Conservation (phyloP, 2,113 vertebrate genomes). For the Dryoscopus gambensis region DNA sequence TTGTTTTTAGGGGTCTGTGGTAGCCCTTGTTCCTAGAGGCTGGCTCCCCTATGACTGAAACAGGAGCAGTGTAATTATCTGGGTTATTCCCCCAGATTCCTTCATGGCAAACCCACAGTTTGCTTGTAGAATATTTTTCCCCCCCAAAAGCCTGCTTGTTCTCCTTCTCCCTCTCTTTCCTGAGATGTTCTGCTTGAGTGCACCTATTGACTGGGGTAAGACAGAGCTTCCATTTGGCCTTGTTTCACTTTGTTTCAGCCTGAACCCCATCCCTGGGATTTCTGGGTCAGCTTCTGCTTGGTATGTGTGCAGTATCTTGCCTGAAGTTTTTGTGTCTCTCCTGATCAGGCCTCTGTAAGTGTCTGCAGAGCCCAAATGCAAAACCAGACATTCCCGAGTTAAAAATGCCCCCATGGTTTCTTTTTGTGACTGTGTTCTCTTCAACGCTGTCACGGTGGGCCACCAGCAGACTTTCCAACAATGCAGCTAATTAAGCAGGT, state of each 20-base stretch:
- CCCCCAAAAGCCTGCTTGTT: neutral
- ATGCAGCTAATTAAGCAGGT: neutral
- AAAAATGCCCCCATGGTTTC: neutral
- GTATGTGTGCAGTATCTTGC: neutral
- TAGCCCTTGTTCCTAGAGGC: neutral
- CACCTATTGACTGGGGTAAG: neutral
- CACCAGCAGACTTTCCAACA: neutral
- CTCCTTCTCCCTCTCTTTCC: neutral
- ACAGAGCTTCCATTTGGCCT: neutral
- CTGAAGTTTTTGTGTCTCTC: neutral
- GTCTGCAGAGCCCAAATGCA: neutral
- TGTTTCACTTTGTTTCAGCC: neutral
- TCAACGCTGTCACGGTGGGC: neutral
- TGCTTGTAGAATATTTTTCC: neutral
- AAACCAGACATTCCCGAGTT: neutral
- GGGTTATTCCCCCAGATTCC: neutral
- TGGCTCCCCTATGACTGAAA: neutral
- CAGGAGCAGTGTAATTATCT: neutral
- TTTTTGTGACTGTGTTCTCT: neutral
- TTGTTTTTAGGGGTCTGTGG: neutral
- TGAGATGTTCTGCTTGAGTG: neutral
- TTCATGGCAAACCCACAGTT: neutral
- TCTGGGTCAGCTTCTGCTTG: conserved; percentile 1
- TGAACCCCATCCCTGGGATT: neutral
- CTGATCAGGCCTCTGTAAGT: neutral